Evolutionary conservation across 2,113 vertebrate genomes (phyloP), one percentile per base, ranked within the genome.

Genomic region (Microtus montanus): DNA sequence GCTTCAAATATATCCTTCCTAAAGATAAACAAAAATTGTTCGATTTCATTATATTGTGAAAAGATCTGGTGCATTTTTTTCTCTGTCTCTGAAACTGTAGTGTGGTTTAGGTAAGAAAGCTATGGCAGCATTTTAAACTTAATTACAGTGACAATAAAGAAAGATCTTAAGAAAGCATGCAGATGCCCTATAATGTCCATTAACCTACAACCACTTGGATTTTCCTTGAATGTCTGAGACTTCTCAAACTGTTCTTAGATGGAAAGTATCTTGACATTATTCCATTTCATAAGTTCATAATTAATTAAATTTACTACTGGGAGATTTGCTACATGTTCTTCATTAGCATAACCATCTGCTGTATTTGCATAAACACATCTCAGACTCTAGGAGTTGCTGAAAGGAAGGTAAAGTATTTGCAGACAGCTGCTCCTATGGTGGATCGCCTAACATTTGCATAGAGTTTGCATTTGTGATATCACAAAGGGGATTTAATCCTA

Each of bases 241-340:
- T 49, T 90, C 90, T 87, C 63, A 95, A 82, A 80, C 11, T 24
- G 19, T 33, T 74, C 74, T 96, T 92, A 96, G 90, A 82, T 73
- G 28, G n/a, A 92, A 97, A 95, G 17, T 83, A 87, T 95, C 47
- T 94, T 95, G 78, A 96, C 95, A 90, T 95, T 95, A 94, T 95
- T 97, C 74, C 15, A 94, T 87, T 61, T 93, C 44, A 35, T 94
- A 93, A 91, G 22, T 95, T 96, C 49, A 82, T 96, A 96, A 97
- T 97, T 96, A 97, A 97, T 95, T 97, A 85, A 89, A 95, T 96
- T 95, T 91, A 94, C 92, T 83, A 70, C 73, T 61, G 52, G 92
- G 92, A 93, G 86, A 95, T 91, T 96, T 95, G 85, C 82, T 89
- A 61, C 44, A 41, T 87, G n/a, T 24, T 89, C 54, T 93, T 93